Evolutionary conservation across 92 coral and sea anemone genomes (phyloP).

Genomic region (Zoanthus solanderi): DNA sequence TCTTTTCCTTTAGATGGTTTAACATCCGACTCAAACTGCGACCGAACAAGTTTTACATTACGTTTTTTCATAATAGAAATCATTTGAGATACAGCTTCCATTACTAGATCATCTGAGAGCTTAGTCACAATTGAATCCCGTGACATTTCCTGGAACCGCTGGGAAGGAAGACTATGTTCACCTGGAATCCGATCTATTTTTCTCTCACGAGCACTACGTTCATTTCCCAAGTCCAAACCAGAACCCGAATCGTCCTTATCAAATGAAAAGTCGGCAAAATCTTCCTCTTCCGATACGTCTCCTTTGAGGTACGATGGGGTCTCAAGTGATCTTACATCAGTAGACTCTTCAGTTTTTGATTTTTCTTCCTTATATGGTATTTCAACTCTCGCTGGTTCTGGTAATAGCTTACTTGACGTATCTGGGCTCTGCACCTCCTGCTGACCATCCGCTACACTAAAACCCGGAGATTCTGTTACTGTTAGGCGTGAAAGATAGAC

Average conservation of each 20-base stretch:
- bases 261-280: slow-evolving; percentile 32
- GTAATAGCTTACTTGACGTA: no score
- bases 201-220: neutral
- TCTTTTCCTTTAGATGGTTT: slow-evolving; percentile 23
- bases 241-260: slow-evolving; percentile 54
- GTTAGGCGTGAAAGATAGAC: slow-evolving; percentile 66
- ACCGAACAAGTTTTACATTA: slow-evolving; percentile 59
- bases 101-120: slow-evolving; percentile 80
- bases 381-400: neutral
- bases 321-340: slow-evolving; percentile 27
- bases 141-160: neutral
- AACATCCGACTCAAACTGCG: slow-evolving; percentile 22
- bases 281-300: slow-evolving; percentile 68
- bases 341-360: neutral
- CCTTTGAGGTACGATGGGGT: slow-evolving; percentile 42
- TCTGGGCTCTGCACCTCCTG: neutral
- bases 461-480: slow-evolving; percentile 13
- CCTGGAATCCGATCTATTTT: slow-evolving; percentile 22
- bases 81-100: slow-evolving; percentile 94
- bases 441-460: neutral
- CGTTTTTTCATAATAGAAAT: slow-evolving; percentile 78
- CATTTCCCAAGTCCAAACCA: slow-evolving; percentile 60
- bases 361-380: slow-evolving; percentile 2
- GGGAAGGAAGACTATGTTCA: slow-evolving; percentile 42
- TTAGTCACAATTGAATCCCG: slow-evolving; percentile 56